Evolutionary conservation across 2,888 invertebrate genomes (phyloP).

Genomic region (Labia minor): DNA sequence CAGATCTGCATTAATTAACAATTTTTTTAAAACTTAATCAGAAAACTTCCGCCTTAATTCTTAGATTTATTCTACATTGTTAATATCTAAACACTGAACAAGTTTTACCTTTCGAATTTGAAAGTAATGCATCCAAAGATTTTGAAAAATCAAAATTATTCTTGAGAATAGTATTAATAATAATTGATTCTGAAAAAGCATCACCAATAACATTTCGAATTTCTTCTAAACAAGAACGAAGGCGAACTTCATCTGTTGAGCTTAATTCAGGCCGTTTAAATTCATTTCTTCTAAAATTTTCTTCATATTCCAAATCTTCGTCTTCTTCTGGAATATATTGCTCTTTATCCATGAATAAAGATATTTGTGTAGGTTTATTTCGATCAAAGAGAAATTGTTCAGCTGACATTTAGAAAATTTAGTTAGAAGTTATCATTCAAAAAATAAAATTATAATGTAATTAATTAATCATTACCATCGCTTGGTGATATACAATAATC

Average conservation of each 20-base stretch:
- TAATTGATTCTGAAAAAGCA: conserved; percentile 55
- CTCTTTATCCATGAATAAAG: conserved; percentile 56
- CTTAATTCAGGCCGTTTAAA: conserved; percentile 42
- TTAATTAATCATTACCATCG: no score
- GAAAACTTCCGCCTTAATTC: no score
- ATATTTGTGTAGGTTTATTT: conserved; percentile 45
- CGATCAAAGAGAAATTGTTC: conserved; percentile 79
- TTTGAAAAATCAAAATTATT: conserved; percentile 57
- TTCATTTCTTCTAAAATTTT: conserved; percentile 20
- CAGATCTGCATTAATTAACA: no score
- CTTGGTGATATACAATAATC: conserved; percentile 84
- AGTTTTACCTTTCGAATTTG: conserved; percentile 33
- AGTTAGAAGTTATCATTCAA: no score
- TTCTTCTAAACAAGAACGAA: conserved; percentile 75
- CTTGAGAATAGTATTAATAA: conserved; percentile 60
- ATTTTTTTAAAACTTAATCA: no score
- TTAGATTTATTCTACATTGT: no score
- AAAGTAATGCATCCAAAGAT: conserved; percentile 61
- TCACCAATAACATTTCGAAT: conserved; percentile 71
- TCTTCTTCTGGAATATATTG: conserved; percentile 58
- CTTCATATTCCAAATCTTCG: conserved; percentile 19
- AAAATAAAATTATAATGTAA: no score
- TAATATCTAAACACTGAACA: no score
- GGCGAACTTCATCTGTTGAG: conserved; percentile 58
- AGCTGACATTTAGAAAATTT: conserved; percentile 32